phyloP scores from a whole-genome alignment of 2,888 invertebrate genomes.

The Drosophila prostipennis region DNA sequence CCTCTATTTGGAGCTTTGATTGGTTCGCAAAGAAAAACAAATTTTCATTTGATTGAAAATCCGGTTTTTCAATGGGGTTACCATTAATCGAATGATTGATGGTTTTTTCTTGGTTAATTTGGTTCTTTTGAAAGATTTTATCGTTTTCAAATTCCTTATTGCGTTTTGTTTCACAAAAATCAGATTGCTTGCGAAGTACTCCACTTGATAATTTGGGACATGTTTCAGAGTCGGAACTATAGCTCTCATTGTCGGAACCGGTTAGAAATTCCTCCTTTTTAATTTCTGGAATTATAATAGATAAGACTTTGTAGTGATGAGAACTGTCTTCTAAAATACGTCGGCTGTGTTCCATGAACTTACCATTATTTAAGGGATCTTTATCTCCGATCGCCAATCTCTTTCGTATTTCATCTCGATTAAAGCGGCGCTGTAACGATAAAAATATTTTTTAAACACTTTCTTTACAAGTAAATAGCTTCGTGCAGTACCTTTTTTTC shows the following conservation, averaged over 20 bases:
- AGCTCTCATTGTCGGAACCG: slow-evolving; percentile 37
- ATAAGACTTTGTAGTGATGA: background rate
- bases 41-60: slow-evolving; percentile 17
- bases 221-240: slow-evolving; percentile 41
- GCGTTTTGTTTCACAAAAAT: slow-evolving; percentile 9
- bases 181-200: slow-evolving; percentile 21
- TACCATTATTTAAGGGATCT: slow-evolving; percentile 19
- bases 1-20: slow-evolving; percentile 48
- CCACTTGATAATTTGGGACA: slow-evolving; percentile 35
- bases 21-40: slow-evolving; percentile 38
- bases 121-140: slow-evolving; percentile 23
- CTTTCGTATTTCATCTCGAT: slow-evolving; percentile 34
- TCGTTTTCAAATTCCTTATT: slow-evolving; percentile 23
- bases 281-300: slow-evolving; percentile 4
- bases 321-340: no score
- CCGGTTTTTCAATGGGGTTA: background rate
- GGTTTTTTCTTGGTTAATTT: slow-evolving; percentile 8
- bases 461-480: background rate
- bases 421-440: slow-evolving; percentile 23
- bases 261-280: slow-evolving; percentile 25
- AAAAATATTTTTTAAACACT: background rate
- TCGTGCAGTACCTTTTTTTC: slow-evolving; percentile 42
- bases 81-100: slow-evolving; percentile 13
- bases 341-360: no score
- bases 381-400: slow-evolving; percentile 32